A percentile compares a stretch with the other conserved stretches of the same genome.
These are phyloP conservation scores for Apomyelois bistriatella DNA, from an alignment of 2,888 invertebrate species.

Conservation along the genomic window DNA sequence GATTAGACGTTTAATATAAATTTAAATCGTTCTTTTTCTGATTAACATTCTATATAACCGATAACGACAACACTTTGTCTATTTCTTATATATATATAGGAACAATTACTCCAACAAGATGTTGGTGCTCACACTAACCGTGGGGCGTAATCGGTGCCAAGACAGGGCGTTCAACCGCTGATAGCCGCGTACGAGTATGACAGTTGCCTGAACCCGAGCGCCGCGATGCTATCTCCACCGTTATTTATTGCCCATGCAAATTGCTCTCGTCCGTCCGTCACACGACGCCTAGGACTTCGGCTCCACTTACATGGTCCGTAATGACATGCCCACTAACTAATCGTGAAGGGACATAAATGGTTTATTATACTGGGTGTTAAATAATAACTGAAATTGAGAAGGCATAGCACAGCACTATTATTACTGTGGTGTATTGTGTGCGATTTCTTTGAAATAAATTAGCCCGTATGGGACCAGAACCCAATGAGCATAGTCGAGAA, in stretches of 20 bases:
- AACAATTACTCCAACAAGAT: slow-evolving; percentile 10
- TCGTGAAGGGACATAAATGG: not conserved
- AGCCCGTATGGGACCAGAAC: too few species aligned
- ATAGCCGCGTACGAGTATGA: slow-evolving; percentile 45
- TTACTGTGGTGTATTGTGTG: too few species aligned
- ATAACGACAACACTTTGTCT: too few species aligned
- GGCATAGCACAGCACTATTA: not conserved
- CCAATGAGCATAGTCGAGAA: too few species aligned
- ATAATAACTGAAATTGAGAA: not conserved
- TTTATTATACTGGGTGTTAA: too few species aligned
- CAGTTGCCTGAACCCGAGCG: slow-evolving; percentile 42
- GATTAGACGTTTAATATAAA: too few species aligned
- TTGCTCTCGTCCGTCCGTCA: slow-evolving; percentile 47
- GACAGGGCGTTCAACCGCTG: slow-evolving; percentile 71
- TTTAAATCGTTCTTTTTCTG: too few species aligned
- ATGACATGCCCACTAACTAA: not conserved
- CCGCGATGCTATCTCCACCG: slow-evolving; percentile 53
- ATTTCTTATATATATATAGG: too few species aligned
- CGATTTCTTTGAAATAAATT: too few species aligned
- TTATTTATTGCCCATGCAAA: slow-evolving; percentile 71
- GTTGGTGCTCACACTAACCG: slow-evolving; percentile 15
- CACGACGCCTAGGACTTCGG: slow-evolving; percentile 28
- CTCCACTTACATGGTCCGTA: slow-evolving; percentile 1
- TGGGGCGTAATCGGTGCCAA: slow-evolving; percentile 50
- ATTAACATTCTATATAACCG: too few species aligned